Percentiles rank a stretch among this genome's conserved stretches.
These are phyloP conservation scores for Eupeodes latifasciatus DNA, from an alignment of 2,888 invertebrate species.

Conservation along the genomic window DNA sequence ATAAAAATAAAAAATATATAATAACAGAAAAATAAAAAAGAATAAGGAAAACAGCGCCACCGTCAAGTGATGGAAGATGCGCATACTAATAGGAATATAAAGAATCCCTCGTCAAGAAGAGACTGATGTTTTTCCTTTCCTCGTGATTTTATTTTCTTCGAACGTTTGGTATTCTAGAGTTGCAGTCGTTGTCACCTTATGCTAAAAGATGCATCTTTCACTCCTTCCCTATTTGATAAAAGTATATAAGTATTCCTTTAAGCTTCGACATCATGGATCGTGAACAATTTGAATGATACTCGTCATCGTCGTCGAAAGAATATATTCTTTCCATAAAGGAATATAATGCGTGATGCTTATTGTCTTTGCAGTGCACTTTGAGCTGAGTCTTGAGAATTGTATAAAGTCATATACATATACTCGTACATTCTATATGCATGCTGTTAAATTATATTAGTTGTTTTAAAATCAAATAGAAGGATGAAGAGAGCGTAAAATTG, in stretches of 20 bases:
- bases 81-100: constrained; percentile 57
- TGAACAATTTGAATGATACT: constrained; percentile 50
- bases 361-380: constrained; percentile 22
- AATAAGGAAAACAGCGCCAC: constrained; percentile 15
- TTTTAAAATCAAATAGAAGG: not conserved
- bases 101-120: constrained; percentile 19
- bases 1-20: not conserved
- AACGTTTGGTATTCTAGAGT: constrained; percentile 45
- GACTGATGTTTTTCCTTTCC: not conserved
- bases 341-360: constrained; percentile 14
- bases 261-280: constrained; percentile 44
- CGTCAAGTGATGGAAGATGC: constrained; percentile 21
- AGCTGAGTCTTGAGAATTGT: constrained; percentile 6
- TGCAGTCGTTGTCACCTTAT: constrained; percentile 30
- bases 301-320: not conserved
- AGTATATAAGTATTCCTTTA: not conserved
- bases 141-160: constrained; percentile 7
- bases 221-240: not conserved
- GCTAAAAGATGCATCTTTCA: constrained; percentile 13
- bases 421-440: too few relatives aligned
- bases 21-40: not conserved
- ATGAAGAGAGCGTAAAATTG: constrained; percentile 1
- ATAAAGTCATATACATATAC: not conserved
- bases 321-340: constrained; percentile 16
- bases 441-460: not conserved